phyloP scores from a whole-genome alignment of 1,140 invertebrate species.

The Diorhabda elongata region DNA sequence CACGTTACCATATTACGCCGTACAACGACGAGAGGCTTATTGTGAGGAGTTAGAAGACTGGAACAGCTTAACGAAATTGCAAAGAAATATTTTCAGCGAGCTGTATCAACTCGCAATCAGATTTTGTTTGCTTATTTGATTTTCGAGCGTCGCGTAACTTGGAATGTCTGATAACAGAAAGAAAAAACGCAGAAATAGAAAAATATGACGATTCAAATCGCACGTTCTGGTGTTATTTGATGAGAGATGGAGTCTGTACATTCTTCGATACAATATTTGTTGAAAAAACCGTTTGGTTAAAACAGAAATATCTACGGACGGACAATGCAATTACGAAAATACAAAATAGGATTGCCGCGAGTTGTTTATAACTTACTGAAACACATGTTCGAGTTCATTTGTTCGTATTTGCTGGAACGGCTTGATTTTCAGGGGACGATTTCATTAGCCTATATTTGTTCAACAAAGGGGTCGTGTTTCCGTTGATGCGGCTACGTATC shows the following conservation, averaged over 20 bases:
- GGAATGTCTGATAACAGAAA: not conserved
- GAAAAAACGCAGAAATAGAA: not conserved
- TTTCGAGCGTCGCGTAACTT: conserved; percentile 10
- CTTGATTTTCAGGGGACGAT: conserved; percentile 16
- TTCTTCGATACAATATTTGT: too few relatives aligned
- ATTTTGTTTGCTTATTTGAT: conserved; percentile 22
- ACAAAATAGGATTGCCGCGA: too few relatives aligned
- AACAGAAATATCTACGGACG: too few relatives aligned
- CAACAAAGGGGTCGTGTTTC: conserved; percentile 19
- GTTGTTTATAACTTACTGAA: conserved; percentile 6
- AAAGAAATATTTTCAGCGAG: conserved; percentile 28
- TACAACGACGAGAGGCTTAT: conserved; percentile 18
- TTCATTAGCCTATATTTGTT: conserved; percentile 21
- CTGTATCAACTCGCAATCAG: conserved; percentile 19
- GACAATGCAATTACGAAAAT: too few relatives aligned
- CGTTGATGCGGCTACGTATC: conserved; percentile 16
- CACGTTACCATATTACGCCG: conserved; percentile 21
- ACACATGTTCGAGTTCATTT: conserved; percentile 11
- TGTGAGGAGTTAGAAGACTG: conserved; percentile 26
- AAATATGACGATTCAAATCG: too few relatives aligned
- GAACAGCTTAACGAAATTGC: conserved; percentile 31
- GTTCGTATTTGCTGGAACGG: conserved; percentile 12
- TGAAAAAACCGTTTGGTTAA: too few relatives aligned
- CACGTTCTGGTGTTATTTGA: too few relatives aligned
- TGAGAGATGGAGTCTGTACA: too few relatives aligned